Conservation (phyloP, 2,797 vertebrate genomes). For the Tinamus major region DNA sequence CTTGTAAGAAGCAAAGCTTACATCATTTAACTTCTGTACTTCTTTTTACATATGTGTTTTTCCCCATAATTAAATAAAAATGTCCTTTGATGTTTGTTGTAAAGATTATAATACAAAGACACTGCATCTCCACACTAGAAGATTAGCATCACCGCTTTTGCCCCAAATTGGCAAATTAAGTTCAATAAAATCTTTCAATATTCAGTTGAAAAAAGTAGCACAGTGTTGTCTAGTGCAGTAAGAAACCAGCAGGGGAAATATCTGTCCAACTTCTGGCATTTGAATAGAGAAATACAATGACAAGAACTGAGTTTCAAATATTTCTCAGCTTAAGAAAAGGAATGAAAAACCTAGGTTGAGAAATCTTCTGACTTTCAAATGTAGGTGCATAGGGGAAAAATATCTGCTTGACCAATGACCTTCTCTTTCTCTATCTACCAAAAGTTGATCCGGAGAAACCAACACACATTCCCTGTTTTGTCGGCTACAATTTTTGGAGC, state of each 20-base stretch:
- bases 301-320: slow-evolving; percentile 27
- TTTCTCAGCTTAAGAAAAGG: slow-evolving; percentile 55
- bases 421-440: slow-evolving; percentile 38
- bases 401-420: slow-evolving; percentile 59
- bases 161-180: slow-evolving; percentile 28
- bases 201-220: slow-evolving; percentile 9
- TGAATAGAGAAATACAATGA: neutral
- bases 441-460: slow-evolving; percentile 60
- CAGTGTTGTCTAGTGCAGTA: slow-evolving; percentile 16
- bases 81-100: slow-evolving; percentile 35
- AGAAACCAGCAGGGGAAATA: slow-evolving; percentile 34
- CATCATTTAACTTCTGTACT: slow-evolving; percentile 26
- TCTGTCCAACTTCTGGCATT: slow-evolving; percentile 11
- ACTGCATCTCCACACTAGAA: neutral
- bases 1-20: neutral
- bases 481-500: slow-evolving; percentile 61
- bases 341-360: slow-evolving; percentile 31
- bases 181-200: neutral
- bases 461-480: slow-evolving; percentile 69
- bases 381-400: slow-evolving; percentile 24
- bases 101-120: slow-evolving; percentile 3
- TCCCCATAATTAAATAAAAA: slow-evolving; percentile 39
- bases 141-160: neutral
- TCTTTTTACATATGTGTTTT: slow-evolving; percentile 17
- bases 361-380: slow-evolving; percentile 63